Base-by-base conservation (phyloP, 2,113 vertebrate species). In the Coturnix japonica region DNA sequence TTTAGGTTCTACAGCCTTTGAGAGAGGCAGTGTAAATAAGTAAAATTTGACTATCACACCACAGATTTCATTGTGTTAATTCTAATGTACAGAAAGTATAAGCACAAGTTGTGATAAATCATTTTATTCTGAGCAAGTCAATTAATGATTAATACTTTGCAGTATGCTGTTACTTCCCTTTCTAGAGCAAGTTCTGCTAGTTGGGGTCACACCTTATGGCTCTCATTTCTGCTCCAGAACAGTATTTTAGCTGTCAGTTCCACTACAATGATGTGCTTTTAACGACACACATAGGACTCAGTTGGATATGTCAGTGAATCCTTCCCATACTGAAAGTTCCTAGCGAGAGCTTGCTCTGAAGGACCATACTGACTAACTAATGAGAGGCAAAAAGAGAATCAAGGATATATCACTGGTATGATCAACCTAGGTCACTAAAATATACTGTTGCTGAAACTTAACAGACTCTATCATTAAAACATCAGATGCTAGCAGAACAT, bases 381-480 rank as follows among this genome's bases (percentile, higher is more conserved):
- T 43, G 8, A 18, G 1, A 3, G 56, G 3, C 22, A 60, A 13
- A 25, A 87, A 73, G 13, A 41, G 8, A 80, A 67, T 1, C 59
- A 33, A 85, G 17, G 6, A 18, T 82, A 11, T 49, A 44, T 60
- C 63, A 81, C 61, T 13, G 33, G 23, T 28, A 23, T 4, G 7
- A 92, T 43, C 79, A 87, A 79, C 12, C 23, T 13, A 25, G 26
- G 28, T 13, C 15, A 73, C 64, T 92, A 81, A 89, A 87, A 83
- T 87, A 53, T 22, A 39, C 12, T 69, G 31, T 37, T 43, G 6
- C 26, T 91, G 64, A 92, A 93, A 94, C 67, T 26, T 60, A 81
- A 10, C 23, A 60, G 46, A 70, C 56, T 31, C 8, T 75, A 9
- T 43, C 15, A 66, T 87, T 84, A 87, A 94, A 94, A 77, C 44